Evolutionary conservation across 2,113 vertebrate species (phyloP).

Genomic region (Alethe diademata): DNA sequence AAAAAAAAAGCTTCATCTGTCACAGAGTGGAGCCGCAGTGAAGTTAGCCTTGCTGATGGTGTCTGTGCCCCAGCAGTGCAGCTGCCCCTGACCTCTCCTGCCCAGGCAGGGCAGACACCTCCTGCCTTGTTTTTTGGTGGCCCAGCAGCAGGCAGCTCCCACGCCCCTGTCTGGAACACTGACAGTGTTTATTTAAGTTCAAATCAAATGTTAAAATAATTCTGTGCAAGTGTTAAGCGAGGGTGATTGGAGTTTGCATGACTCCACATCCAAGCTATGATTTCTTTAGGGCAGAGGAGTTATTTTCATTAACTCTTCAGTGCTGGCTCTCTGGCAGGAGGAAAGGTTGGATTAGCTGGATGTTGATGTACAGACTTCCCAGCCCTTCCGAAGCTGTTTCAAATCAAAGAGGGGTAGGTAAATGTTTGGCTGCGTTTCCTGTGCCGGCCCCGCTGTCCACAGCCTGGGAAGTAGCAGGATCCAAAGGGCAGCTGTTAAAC

Average conservation of each 20-base stretch:
- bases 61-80: neutral
- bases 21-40: neutral
- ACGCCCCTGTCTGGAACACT: neutral
- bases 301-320: slow-evolving; percentile 33
- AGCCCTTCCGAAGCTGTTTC: slow-evolving; percentile 8
- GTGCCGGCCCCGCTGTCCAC: neutral
- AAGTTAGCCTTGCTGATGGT: neutral
- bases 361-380: neutral
- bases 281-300: slow-evolving; percentile 19
- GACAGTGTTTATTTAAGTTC: neutral
- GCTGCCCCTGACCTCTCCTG: neutral
- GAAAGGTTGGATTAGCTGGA: slow-evolving; percentile 36
- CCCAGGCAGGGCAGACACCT: neutral
- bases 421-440: slow-evolving; percentile 13
- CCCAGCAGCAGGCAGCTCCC: neutral
- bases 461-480: slow-evolving; percentile 19
- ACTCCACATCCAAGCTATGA: neutral
- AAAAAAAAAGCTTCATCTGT: neutral
- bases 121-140: neutral
- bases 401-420: slow-evolving; percentile 37
- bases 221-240: neutral
- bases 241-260: neutral
- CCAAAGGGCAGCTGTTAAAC: slow-evolving; percentile 61
- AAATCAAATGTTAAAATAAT: slow-evolving; percentile 44
- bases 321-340: neutral